A percentile compares a stretch with the other conserved stretches of the same genome.
These are phyloP conservation scores for Yponomeuta plumbellus DNA, from an alignment of 2,888 invertebrate genomes.

Conservation along the genomic window DNA sequence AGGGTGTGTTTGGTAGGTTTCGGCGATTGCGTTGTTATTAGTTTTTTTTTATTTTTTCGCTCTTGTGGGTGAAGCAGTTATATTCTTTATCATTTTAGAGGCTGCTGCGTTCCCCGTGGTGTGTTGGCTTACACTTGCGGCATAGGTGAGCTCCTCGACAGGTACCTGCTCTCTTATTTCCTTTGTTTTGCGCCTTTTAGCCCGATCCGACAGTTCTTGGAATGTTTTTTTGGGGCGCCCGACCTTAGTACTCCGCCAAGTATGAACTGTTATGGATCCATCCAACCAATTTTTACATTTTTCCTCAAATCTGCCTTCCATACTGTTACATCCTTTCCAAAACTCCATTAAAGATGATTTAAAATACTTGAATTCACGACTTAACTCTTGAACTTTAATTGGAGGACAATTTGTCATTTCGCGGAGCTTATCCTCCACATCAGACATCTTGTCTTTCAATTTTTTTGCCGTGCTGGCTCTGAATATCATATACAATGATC, in stretches of 20 bases:
- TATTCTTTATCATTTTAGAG: constrained; percentile 16
- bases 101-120: constrained; percentile 9
- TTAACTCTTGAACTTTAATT: constrained; percentile 5
- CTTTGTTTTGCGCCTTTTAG: constrained; percentile 16
- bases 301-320: constrained; percentile 1
- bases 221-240: constrained; percentile 20
- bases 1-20: neutral
- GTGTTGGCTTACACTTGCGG: constrained; percentile 14
- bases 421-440: constrained; percentile 7
- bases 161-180: constrained; percentile 11
- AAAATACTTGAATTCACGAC: constrained; percentile 7
- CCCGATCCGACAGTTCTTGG: constrained; percentile 13
- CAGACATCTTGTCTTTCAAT: constrained; percentile 7
- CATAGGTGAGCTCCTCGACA: constrained; percentile 9
- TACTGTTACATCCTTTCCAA: constrained; percentile 5
- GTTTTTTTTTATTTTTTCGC: constrained; percentile 7
- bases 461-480: constrained; percentile 6
- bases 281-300: constrained; percentile 5
- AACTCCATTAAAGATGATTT: neutral
- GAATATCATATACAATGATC: constrained; percentile 7
- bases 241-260: constrained; percentile 2
- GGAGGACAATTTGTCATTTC: constrained; percentile 7
- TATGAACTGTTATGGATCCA: neutral
- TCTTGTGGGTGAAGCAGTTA: constrained; percentile 10
- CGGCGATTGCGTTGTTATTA: neutral